phyloP scores from a whole-genome alignment of 2,888 invertebrate genomes.

The Timema podura region DNA sequence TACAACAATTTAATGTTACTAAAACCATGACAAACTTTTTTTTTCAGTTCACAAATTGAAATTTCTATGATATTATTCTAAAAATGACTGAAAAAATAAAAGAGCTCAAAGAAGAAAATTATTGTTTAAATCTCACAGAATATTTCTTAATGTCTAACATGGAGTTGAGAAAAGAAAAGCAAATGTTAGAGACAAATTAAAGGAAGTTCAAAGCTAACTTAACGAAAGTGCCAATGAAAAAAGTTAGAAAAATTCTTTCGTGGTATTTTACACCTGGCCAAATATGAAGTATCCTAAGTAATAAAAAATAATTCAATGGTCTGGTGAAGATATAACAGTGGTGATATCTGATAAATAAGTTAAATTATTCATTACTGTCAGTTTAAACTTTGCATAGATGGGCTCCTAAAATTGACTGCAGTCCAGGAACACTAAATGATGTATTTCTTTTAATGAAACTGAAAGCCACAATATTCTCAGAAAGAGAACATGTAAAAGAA shows the following conservation, averaged over 20 bases:
- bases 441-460: no score
- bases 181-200: background rate
- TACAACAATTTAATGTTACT: background rate
- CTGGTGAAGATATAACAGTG: slow-evolving; percentile 18
- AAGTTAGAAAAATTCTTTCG: slow-evolving; percentile 4
- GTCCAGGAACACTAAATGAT: no score
- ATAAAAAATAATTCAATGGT: slow-evolving; percentile 13
- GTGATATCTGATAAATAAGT: slow-evolving; percentile 17
- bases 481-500: no score
- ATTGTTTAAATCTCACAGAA: background rate
- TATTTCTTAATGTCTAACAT: background rate
- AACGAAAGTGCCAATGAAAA: background rate
- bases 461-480: no score
- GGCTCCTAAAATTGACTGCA: slow-evolving; percentile 31
- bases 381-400: slow-evolving; percentile 33
- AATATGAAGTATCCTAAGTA: slow-evolving; percentile 8
- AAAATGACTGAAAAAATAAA: no score
- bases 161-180: background rate
- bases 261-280: slow-evolving; percentile 11
- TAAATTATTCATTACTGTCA: slow-evolving; percentile 16
- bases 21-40: no score
- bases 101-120: background rate
- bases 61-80: no score
- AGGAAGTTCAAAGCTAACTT: background rate
- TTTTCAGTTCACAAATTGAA: no score